phyloP scores from a whole-genome alignment of 23 tunicate genomes.

The Ascidia mentula region DNA sequence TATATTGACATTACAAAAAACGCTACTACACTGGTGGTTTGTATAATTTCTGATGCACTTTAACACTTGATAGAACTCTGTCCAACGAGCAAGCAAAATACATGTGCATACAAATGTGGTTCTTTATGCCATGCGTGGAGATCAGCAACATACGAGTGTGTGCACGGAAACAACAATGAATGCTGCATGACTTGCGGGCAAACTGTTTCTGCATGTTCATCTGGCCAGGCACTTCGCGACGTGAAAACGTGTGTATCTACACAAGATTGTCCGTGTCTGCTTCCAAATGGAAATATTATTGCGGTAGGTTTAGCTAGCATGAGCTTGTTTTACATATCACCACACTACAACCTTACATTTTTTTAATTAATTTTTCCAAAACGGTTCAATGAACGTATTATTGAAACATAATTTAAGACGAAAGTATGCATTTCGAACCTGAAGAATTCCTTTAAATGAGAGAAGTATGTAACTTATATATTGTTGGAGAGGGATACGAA shows the following conservation, averaged over 20 bases:
- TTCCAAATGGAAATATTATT: slow-evolving; percentile 87
- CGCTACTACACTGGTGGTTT: too few relatives aligned
- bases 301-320: slow-evolving; percentile 84
- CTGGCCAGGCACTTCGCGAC: slow-evolving; percentile 71
- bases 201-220: slow-evolving; percentile 37
- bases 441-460: too few relatives aligned
- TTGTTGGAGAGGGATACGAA: too few relatives aligned
- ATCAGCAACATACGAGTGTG: slow-evolving; percentile 90
- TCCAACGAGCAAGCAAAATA: slow-evolving; percentile 50
- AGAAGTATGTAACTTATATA: too few relatives aligned
- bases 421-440: too few relatives aligned
- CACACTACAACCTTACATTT: too few relatives aligned
- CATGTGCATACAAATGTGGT: slow-evolving; percentile 82
- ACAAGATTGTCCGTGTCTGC: slow-evolving; percentile 88
- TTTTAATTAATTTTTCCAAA: too few relatives aligned
- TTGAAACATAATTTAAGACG: too few relatives aligned
- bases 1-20: too few relatives aligned
- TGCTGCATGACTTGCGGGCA: slow-evolving; percentile 91
- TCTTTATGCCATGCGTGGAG: slow-evolving; percentile 96
- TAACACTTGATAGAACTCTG: slow-evolving; percentile 65
- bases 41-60: too few relatives aligned
- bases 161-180: slow-evolving; percentile 50
- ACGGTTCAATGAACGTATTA: too few relatives aligned
- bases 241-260: slow-evolving; percentile 62
- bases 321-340: too few relatives aligned